Evolutionary conservation across 2,797 vertebrate genomes (phyloP).

Genomic region (Glossophaga mutica): DNA sequence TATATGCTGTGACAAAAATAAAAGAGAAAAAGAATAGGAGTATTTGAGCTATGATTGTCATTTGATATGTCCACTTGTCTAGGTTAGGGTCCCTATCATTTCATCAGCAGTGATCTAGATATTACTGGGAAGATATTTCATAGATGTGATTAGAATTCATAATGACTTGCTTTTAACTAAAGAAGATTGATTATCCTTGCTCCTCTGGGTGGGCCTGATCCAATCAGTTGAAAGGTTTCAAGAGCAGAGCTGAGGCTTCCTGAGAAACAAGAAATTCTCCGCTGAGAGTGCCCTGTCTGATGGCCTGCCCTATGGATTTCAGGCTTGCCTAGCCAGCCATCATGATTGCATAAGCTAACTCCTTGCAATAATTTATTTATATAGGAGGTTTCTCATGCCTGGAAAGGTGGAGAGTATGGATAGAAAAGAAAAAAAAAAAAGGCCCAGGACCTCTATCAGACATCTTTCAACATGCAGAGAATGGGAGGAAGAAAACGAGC

Average conservation of each 20-base stretch:
- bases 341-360: not conserved
- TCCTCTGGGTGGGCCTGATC: not conserved
- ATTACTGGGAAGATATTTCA: not conserved
- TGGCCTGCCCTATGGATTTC: accelerated
- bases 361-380: not conserved
- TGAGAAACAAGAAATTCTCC: not conserved
- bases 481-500: not conserved
- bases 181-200: not conserved
- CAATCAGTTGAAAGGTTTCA: not conserved
- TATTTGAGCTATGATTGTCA: not conserved
- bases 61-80: not conserved
- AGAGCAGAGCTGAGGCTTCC: not conserved
- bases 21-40: not conserved
- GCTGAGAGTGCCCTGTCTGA: not conserved
- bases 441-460: not conserved
- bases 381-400: not conserved
- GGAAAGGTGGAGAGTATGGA: accelerated
- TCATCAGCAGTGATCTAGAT: not conserved
- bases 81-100: not conserved
- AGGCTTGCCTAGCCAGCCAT: not conserved
- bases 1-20: not conserved
- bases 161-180: not conserved
- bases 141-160: not conserved
- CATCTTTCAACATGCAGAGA: not conserved
- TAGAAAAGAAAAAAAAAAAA: too few species aligned